Conservation (phyloP, 2,113 vertebrate genomes). For the Sisor rabdophorus region DNA sequence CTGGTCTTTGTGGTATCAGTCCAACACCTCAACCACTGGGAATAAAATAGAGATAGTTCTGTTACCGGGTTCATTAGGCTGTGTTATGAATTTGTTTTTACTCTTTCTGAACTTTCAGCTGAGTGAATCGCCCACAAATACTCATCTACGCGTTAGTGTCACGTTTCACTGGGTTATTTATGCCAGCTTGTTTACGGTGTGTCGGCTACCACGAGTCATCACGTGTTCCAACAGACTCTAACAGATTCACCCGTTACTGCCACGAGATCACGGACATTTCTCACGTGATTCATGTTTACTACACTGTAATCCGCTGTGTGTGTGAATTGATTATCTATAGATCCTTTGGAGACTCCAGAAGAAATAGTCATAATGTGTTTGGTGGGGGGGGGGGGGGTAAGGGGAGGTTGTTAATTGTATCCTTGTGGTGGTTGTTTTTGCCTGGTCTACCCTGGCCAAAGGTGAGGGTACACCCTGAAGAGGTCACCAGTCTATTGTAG, state of each 20-base stretch:
- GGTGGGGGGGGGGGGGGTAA: too few relatives aligned
- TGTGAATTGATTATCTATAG: background rate
- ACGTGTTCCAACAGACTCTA: background rate
- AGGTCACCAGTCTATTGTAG: too few relatives aligned
- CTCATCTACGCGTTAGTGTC: slow-evolving; percentile 39
- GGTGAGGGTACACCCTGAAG: too few relatives aligned
- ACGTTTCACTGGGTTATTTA: slow-evolving; percentile 58
- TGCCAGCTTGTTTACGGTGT: slow-evolving; percentile 36
- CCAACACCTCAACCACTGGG: too few relatives aligned
- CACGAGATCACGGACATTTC: background rate
- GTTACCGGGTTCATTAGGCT: background rate
- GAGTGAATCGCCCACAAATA: slow-evolving; percentile 12
- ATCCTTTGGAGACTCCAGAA: too few relatives aligned
- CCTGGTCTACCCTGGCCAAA: too few relatives aligned
- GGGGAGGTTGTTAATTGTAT: too few relatives aligned
- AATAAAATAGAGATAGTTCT: background rate
- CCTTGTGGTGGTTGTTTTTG: too few relatives aligned
- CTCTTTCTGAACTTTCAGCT: background rate
- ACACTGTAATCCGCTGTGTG: slow-evolving; percentile 2
- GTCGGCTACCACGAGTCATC: background rate
- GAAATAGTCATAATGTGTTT: too few relatives aligned
- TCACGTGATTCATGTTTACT: background rate
- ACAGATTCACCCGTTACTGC: background rate
- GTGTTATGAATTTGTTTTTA: background rate
- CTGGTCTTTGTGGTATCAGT: too few relatives aligned